phyloP scores from a whole-genome alignment of 2,113 vertebrate species.

The Oxyruncus cristatus region DNA sequence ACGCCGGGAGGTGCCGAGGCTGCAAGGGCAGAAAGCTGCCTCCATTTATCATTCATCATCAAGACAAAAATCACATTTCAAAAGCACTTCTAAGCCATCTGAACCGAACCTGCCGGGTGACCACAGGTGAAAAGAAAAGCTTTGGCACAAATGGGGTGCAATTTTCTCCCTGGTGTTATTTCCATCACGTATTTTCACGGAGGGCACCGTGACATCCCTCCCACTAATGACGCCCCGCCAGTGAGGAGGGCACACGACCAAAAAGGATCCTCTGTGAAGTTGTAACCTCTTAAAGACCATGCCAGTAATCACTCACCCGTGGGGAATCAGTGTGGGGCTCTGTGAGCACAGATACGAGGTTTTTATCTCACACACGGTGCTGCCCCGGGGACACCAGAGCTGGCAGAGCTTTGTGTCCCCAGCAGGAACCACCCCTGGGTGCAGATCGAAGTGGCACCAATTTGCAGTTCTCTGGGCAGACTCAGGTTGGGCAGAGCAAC shows the following conservation, averaged over 20 bases:
- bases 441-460: background rate
- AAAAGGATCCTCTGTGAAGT: background rate
- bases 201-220: background rate
- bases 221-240: background rate
- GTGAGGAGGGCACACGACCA: background rate
- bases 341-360: no score
- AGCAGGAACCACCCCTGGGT: background rate
- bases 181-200: background rate
- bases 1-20: background rate
- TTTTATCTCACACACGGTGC: background rate
- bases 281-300: background rate
- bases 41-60: background rate
- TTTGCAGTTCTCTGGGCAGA: background rate
- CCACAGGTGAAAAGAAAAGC: background rate
- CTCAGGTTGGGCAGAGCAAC: background rate
- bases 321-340: background rate
- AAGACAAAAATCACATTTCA: background rate
- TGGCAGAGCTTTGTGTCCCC: background rate
- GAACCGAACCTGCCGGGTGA: background rate
- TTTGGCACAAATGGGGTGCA: background rate
- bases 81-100: background rate
- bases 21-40: background rate
- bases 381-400: background rate
- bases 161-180: background rate
- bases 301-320: background rate